A percentile compares a stretch with the other conserved stretches of the same genome.
phyloP scores from a whole-genome alignment of 2,888 invertebrate genomes.

The Ecliptopera silaceata region DNA sequence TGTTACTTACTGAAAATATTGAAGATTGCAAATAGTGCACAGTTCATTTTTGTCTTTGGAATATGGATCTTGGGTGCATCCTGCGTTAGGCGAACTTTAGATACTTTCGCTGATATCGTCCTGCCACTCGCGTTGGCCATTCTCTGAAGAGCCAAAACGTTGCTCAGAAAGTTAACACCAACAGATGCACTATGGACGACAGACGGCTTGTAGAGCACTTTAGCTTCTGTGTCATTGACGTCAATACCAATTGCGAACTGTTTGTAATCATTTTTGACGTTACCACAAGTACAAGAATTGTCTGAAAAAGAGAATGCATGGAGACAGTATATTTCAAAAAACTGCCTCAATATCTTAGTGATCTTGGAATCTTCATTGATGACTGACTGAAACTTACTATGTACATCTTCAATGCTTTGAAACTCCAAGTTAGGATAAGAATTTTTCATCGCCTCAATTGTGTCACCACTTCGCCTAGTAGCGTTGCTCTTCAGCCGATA shows the following conservation, averaged over 20 bases:
- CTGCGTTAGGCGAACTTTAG: not conserved
- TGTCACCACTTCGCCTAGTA: not conserved
- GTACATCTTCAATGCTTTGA: not conserved
- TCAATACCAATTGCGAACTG: slow-evolving; percentile 76
- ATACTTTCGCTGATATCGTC: not conserved
- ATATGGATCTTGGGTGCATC: not conserved
- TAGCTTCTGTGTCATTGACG: slow-evolving; percentile 58
- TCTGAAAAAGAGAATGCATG: slow-evolving; percentile 1
- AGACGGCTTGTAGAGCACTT: slow-evolving; percentile 39
- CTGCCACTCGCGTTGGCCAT: not conserved
- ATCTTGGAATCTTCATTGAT: no score
- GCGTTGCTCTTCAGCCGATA: not conserved
- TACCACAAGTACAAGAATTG: not conserved
- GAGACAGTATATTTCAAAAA: no score
- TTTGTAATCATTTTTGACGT: slow-evolving; percentile 54
- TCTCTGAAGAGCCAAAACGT: slow-evolving; percentile 6
- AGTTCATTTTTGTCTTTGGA: slow-evolving; percentile 21
- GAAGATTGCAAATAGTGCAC: slow-evolving; percentile 32
- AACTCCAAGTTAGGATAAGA: slow-evolving; percentile 6
- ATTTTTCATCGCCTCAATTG: not conserved
- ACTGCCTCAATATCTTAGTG: no score
- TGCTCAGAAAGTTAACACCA: slow-evolving; percentile 7
- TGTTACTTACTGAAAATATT: slow-evolving; percentile 23
- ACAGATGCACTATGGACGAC: slow-evolving; percentile 3
- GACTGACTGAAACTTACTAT: no score